These are phyloP conservation scores for Acanthosepion pharaonis DNA, from an alignment of 2,888 invertebrate species.

Conservation along the genomic window DNA sequence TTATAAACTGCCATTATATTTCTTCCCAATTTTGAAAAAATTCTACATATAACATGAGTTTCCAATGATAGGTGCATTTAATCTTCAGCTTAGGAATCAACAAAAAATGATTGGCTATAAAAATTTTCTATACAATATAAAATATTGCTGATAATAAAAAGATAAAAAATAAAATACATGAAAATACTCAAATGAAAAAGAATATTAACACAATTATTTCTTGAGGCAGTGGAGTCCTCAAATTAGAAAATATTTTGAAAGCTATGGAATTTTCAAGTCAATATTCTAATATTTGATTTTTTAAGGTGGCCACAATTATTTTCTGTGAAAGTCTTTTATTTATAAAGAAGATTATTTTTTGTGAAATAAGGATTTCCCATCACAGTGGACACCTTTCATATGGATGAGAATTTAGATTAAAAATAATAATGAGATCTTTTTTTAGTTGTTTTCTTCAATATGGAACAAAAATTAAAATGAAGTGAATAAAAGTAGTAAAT, in stretches of 20 bases:
- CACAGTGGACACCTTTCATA: background rate
- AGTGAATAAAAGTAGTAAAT: background rate
- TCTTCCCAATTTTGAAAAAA: background rate
- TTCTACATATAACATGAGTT: background rate
- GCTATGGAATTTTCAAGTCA: conserved; percentile 12
- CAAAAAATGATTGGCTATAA: conserved; percentile 12
- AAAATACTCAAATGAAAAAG: background rate
- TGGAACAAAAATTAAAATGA: background rate
- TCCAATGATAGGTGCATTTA: background rate
- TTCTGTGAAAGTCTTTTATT: background rate
- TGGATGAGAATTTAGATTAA: conserved; percentile 33
- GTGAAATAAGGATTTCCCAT: conserved; percentile 16
- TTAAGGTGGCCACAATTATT: conserved; percentile 1
- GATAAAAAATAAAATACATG: background rate
- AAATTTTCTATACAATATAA: background rate
- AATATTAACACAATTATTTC: conserved; percentile 22
- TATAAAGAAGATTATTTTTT: background rate
- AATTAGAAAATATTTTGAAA: conserved; percentile 25
- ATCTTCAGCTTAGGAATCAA: background rate
- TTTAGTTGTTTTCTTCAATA: background rate
- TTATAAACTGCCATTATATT: background rate
- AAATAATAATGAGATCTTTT: background rate
- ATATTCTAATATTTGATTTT: conserved; percentile 23
- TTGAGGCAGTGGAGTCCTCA: background rate
- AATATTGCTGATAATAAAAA: background rate